Evolutionary conservation across 2,113 vertebrate species (phyloP).

Genomic region (Neodontobutis hainanensis): DNA sequence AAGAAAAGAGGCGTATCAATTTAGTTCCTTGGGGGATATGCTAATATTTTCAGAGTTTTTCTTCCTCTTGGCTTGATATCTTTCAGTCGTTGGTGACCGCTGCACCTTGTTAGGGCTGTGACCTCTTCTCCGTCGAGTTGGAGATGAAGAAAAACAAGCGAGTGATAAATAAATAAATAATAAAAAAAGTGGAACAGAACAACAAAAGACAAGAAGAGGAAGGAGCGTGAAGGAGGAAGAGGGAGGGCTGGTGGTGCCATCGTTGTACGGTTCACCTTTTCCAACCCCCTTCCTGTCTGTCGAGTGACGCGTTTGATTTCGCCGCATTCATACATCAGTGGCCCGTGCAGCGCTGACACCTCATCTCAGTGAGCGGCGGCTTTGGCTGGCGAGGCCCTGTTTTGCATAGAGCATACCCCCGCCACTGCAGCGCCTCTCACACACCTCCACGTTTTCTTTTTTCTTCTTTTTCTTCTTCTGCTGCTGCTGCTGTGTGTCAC

Average conservation of each 20-base stretch:
- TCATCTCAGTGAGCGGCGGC: slow-evolving; percentile 96
- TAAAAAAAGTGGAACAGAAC: slow-evolving; percentile 4
- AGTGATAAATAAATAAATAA: neutral
- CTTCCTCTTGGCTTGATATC: neutral
- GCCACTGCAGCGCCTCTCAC: slow-evolving; percentile 7
- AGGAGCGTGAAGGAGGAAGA: slow-evolving; percentile 65
- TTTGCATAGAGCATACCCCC: slow-evolving; percentile 92
- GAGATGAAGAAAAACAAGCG: neutral
- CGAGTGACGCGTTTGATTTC: slow-evolving; percentile 98
- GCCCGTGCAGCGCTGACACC: slow-evolving; percentile 98
- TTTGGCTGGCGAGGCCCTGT: slow-evolving; percentile 97
- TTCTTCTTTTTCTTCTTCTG: slow-evolving; percentile 38
- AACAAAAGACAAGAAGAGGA: slow-evolving; percentile 37
- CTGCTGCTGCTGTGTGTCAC: slow-evolving; percentile 81
- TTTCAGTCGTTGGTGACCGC: neutral
- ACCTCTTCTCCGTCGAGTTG: neutral
- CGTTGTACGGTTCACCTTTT: slow-evolving; percentile 99
- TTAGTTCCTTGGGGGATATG: slow-evolving; percentile 6
- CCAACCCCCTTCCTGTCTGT: slow-evolving; percentile 87
- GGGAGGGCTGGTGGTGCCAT: slow-evolving; percentile 94
- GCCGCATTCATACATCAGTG: slow-evolving; percentile 99
- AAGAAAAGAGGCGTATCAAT: neutral
- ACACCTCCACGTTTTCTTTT: slow-evolving; percentile 52
- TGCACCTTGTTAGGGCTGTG: slow-evolving; percentile 11
- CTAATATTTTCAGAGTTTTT: slow-evolving; percentile 1